Base-by-base conservation (phyloP, 1,140 invertebrate species). In the Hyles vespertilio region DNA sequence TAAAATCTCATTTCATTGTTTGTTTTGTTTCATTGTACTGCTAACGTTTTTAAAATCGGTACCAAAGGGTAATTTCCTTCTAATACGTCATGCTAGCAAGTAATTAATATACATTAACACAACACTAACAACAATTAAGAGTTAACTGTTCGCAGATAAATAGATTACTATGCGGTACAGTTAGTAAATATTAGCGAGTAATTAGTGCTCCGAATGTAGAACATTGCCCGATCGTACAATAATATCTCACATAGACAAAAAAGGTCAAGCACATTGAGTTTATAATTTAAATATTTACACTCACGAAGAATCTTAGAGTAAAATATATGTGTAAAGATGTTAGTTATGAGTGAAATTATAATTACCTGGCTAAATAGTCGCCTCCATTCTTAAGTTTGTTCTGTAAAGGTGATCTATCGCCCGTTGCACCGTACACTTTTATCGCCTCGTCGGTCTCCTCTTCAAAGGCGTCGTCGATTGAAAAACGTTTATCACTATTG, bases 391-490 rank as follows among this genome's bases (percentile, higher is more conserved):
- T 88, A 61, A 74, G 80, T 82, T 87, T 87, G 60, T 89, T 88
- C 66, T 89, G 87, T 72, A 91, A 85, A 74, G 90, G 90, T 65
- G 90, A 83, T 59, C 84, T 89, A 72, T 86, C 92, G 55, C 91
- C 93, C 57, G 93, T 94, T 40, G 94, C 91, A 32, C 94, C 94
- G 83, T 95, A 95, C 6, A 94, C 93, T 76, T 93, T 92, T 65
- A 95, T 94, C 51, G 93, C 93, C 83, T 95, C 94, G 77, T 95
- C 94, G 55, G 93, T 93, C 72, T 95, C 94, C 78, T 95, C 94
- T 81, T 95, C 94, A 78, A 95, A 95, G 8, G 94, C 94, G 83
- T 95, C 94, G 80, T 95, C 94, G 67, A 95, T 95, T 49, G 93
- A 94, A 89, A 95, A 95, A 59, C 92, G 89, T 77, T 93, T 93